Evolutionary conservation across 1,140 invertebrate species (phyloP).

Genomic region (Homalodisca vitripennis): DNA sequence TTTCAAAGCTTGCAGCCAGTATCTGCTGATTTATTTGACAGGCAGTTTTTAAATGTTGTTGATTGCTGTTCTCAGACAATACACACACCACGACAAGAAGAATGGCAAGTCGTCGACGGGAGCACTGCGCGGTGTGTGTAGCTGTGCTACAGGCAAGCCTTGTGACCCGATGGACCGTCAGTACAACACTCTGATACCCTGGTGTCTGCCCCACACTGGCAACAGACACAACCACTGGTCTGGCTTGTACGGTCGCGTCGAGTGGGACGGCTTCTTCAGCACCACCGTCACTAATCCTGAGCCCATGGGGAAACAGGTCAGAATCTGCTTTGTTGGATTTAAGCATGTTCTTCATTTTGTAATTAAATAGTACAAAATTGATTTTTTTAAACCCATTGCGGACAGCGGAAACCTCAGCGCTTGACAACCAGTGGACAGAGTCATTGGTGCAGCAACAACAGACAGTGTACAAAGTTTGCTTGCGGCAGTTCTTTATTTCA

Average conservation of each 20-base stretch:
- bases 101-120: conserved; percentile 60
- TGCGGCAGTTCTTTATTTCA: too few relatives aligned
- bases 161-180: conserved; percentile 76
- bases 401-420: too few relatives aligned
- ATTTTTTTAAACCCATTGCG: too few relatives aligned
- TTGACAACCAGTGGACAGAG: too few relatives aligned
- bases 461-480: too few relatives aligned
- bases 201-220: conserved; percentile 87
- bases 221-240: conserved; percentile 88
- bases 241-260: conserved; percentile 67
- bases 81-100: conserved; percentile 69
- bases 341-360: too few relatives aligned
- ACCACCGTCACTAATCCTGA: conserved; percentile 89
- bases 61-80: conserved; percentile 60
- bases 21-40: too few relatives aligned
- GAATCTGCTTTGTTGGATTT: background rate
- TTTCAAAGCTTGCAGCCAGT: too few relatives aligned
- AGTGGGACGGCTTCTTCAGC: conserved; percentile 83
- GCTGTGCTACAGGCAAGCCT: conserved; percentile 61
- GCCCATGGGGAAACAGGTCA: conserved; percentile 86
- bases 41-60: too few relatives aligned
- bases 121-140: conserved; percentile 73
- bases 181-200: conserved; percentile 84
- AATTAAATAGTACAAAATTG: too few relatives aligned
- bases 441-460: too few relatives aligned